Evolutionary conservation across 2,888 invertebrate genomes (phyloP), one percentile per base, ranked within the genome.

Genomic region (Nasonia oneida): DNA sequence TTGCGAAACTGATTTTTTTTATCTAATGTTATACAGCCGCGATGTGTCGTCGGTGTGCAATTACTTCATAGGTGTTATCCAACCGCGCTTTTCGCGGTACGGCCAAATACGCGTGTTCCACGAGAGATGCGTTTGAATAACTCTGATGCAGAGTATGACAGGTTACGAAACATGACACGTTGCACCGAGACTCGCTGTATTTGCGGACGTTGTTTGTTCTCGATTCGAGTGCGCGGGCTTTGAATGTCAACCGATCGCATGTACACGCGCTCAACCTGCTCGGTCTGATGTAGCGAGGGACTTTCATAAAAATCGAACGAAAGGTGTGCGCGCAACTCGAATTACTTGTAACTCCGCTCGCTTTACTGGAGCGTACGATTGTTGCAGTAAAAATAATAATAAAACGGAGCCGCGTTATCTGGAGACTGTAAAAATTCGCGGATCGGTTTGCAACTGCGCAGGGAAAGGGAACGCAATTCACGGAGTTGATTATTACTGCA

Each of bases 1-100:
- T 67, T 67, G 67, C 67, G 67, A 67, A 67, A 67, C 67, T 3
- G 67, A 67, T 67, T 67, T 67, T 67, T 67, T 67, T 67, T 67
- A 67, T 67, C 33, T 33, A 67, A 33, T 29, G 4, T n/a, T 14
- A 33, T 14, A 29, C 64, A 23, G 3, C 33, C n/a, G 12, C 12
- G 23, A 23, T 64, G 10, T 23, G 5, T 64, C 29, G 29, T 2
- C 64, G 64, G 29, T 29, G 53, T 64, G 15, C 29, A 33, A 67
- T 67, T 29, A 14, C 67, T 33, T 67, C 67, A 29, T 33, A 23
- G 29, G 10, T 29, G 67, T 67, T 67, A 67, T 67, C 33, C 12
- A 67, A 67, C 14, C 67, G 67, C 67, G 3, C 57, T 57, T 57
- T 57, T 57, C 57, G 57, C 57, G 57, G n/a, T 57, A n/a, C 29